Evolutionary conservation across 2,113 vertebrate species (phyloP).

Genomic region (Chunga burmeisteri): DNA sequence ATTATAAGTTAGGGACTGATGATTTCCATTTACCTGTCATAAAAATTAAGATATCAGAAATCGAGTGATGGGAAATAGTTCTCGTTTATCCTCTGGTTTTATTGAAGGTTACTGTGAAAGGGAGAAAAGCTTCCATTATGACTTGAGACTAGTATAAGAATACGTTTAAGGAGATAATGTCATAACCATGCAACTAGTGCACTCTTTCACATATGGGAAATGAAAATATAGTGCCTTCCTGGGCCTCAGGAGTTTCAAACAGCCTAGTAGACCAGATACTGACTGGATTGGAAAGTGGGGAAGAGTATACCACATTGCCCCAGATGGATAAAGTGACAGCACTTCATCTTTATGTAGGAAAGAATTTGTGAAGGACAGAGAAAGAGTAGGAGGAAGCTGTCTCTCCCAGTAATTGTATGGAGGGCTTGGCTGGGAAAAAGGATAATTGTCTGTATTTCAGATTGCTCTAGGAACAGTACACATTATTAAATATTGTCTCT

Average conservation of each 20-base stretch:
- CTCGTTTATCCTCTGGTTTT: background rate
- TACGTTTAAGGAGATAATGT: background rate
- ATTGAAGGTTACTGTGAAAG: background rate
- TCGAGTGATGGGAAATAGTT: background rate
- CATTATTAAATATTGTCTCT: background rate
- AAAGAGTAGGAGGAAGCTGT: background rate
- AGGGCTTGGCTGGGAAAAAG: background rate
- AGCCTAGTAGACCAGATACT: background rate
- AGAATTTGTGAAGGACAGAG: background rate
- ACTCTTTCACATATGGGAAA: background rate
- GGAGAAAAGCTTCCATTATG: background rate
- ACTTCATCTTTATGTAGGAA: background rate
- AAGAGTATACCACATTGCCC: background rate
- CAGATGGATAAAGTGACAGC: background rate
- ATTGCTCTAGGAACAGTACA: background rate
- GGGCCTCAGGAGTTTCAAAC: background rate
- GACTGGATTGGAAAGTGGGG: background rate
- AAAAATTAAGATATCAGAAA: background rate
- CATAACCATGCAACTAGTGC: background rate
- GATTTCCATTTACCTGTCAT: background rate
- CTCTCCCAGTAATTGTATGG: background rate
- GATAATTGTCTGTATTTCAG: background rate
- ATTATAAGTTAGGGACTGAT: background rate
- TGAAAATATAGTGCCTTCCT: background rate
- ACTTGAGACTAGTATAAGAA: background rate